phyloP scores from a whole-genome alignment of 2,113 vertebrate genomes.

The Syrrhaptes paradoxus region DNA sequence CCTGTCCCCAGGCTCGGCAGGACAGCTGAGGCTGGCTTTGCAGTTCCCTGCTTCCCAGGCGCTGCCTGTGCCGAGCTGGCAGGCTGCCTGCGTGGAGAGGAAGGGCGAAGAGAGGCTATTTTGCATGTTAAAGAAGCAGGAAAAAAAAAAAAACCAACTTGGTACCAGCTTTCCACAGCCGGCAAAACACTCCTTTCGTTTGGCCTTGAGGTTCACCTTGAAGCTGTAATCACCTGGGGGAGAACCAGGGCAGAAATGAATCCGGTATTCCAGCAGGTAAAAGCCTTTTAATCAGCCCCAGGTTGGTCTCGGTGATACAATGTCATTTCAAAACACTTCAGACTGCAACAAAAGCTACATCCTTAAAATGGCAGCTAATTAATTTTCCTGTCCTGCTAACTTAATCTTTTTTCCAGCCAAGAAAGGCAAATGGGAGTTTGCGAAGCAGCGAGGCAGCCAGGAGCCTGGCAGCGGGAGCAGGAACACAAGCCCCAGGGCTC shows the following conservation, averaged over 20 bases:
- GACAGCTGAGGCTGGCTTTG: not conserved
- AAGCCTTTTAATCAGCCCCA: not conserved
- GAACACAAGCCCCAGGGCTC: slow-evolving; percentile 9
- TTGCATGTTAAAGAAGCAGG: not conserved
- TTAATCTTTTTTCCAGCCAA: slow-evolving; percentile 47
- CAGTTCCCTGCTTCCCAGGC: not conserved
- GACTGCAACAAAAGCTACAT: not conserved
- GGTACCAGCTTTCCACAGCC: not conserved
- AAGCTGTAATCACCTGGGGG: not conserved
- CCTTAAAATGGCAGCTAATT: slow-evolving; percentile 56
- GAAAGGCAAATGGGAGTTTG: slow-evolving; percentile 42
- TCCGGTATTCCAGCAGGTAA: not conserved
- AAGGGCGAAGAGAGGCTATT: not conserved
- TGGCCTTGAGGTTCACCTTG: slow-evolving; percentile 44
- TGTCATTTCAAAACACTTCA: not conserved
- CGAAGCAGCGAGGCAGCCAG: not conserved
- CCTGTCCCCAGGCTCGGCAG: rapidly evolving
- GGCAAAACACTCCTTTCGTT: not conserved
- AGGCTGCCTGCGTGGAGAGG: not conserved
- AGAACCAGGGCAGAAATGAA: not conserved
- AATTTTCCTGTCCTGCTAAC: slow-evolving; percentile 51
- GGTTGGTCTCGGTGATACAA: not conserved
- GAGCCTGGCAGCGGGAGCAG: not conserved
- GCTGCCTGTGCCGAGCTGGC: not conserved
- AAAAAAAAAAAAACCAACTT: not conserved